Conservation (phyloP, 30 jellyfish, hydroid and myxozoan genomes). For the Hydractinia symbiolongicarpus region DNA sequence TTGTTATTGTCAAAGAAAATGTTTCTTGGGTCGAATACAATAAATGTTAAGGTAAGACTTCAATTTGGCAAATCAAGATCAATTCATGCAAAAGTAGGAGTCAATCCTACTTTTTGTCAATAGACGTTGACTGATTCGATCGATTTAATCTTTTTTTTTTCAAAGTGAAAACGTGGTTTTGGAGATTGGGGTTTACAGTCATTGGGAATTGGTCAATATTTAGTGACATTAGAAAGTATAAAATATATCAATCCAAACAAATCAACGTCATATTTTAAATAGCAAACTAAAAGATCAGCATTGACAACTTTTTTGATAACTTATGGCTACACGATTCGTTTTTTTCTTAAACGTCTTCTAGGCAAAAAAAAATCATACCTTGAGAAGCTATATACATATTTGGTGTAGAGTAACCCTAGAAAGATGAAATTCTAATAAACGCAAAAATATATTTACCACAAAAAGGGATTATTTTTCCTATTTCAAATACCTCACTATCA, state of each 20-base stretch:
- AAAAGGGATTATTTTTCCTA: not conserved
- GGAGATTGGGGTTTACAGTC: no score
- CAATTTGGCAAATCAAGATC: not conserved
- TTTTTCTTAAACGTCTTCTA: not conserved
- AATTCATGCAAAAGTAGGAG: not conserved
- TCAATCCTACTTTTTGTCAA: not conserved
- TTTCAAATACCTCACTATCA: not conserved
- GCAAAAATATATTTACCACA: not conserved
- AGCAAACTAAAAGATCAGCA: not conserved
- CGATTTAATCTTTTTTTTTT: no score
- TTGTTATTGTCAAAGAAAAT: not conserved
- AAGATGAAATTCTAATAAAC: not conserved
- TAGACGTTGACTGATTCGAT: no score
- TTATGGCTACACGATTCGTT: not conserved
- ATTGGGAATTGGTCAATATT: no score
- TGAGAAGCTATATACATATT: slow-evolving; percentile 15
- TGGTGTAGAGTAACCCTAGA: not conserved
- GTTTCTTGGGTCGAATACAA: not conserved
- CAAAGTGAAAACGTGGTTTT: no score
- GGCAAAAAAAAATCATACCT: not conserved
- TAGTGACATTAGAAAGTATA: no score
- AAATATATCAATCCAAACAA: no score
- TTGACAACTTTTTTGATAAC: not conserved
- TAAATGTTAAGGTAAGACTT: not conserved
- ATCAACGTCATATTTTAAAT: no score